A percentile compares a stretch with the other conserved stretches of the same genome.
phyloP scores from a whole-genome alignment of 2,113 vertebrate genomes.

The Daubentonia madagascariensis region DNA sequence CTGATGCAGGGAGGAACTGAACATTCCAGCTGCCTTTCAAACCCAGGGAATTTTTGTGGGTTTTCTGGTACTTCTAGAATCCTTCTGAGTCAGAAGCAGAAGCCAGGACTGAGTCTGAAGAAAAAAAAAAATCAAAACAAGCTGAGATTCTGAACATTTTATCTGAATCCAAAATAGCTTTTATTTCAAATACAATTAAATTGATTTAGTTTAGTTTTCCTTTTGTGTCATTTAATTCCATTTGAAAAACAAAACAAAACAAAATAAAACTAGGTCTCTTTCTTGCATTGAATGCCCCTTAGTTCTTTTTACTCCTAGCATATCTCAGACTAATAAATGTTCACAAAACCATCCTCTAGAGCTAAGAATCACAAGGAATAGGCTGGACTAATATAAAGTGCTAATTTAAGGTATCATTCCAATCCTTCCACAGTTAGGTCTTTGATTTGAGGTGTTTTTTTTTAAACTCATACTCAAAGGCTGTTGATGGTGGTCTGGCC shows the following conservation, averaged over 20 bases:
- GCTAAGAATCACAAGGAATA: neutral
- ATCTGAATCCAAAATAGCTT: neutral
- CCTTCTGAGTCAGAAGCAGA: constrained; percentile 39
- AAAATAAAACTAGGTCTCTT: neutral
- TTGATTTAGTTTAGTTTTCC: neutral
- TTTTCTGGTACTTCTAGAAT: constrained; percentile 50
- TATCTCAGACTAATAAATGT: neutral
- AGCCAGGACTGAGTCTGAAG: neutral
- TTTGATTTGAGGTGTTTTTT: neutral
- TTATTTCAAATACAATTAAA: neutral
- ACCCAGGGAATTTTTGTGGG: constrained; percentile 32
- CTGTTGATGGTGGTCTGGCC: neutral
- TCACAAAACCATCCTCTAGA: neutral
- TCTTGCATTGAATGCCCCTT: neutral
- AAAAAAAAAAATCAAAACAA: neutral
- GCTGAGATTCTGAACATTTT: neutral
- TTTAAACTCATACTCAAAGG: neutral
- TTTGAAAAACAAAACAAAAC: neutral
- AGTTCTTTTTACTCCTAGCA: neutral
- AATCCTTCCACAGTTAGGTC: neutral
- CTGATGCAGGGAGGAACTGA: neutral
- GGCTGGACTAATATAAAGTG: neutral
- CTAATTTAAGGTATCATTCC: neutral
- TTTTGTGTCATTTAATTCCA: neutral
- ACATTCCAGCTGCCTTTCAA: constrained; percentile 8